A percentile compares a stretch with the other conserved stretches of the same genome.
Conservation (phyloP, 2,113 vertebrate genomes). For the Rallus limicola region DNA sequence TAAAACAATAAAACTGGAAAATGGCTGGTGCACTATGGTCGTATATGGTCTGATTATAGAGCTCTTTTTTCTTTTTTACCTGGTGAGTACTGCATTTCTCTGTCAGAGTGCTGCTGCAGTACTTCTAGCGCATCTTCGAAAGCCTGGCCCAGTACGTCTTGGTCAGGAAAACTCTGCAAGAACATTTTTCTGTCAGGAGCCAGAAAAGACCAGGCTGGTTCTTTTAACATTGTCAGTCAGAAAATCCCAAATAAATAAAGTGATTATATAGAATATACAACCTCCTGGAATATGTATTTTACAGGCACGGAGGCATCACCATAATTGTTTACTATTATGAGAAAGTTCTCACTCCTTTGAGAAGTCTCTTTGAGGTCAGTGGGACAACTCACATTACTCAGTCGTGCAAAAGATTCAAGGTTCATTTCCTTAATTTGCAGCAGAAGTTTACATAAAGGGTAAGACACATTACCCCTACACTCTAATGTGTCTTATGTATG, state of each 20-base stretch:
- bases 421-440: slow-evolving; percentile 33
- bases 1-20: not conserved
- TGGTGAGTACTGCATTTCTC: slow-evolving; percentile 73
- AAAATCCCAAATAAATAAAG: not conserved
- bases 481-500: not conserved
- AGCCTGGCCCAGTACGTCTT: slow-evolving; percentile 86
- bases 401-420: not conserved
- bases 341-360: slow-evolving; percentile 10
- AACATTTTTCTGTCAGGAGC: not conserved
- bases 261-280: not conserved
- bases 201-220: not conserved
- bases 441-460: not conserved
- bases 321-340: not conserved
- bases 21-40: not conserved
- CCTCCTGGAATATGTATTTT: not conserved
- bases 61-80: slow-evolving; percentile 64
- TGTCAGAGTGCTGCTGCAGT: slow-evolving; percentile 87
- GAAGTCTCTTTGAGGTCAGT: slow-evolving; percentile 1
- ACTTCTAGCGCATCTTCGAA: slow-evolving; percentile 94
- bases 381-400: not conserved
- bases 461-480: too few species aligned
- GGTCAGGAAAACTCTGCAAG: slow-evolving; percentile 81
- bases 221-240: not conserved
- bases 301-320: not conserved
- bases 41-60: not conserved